Percentiles rank a stretch among this genome's conserved stretches.
Evolutionary conservation across 2,113 vertebrate species (phyloP).

Genomic region (Lipophrys pholis): DNA sequence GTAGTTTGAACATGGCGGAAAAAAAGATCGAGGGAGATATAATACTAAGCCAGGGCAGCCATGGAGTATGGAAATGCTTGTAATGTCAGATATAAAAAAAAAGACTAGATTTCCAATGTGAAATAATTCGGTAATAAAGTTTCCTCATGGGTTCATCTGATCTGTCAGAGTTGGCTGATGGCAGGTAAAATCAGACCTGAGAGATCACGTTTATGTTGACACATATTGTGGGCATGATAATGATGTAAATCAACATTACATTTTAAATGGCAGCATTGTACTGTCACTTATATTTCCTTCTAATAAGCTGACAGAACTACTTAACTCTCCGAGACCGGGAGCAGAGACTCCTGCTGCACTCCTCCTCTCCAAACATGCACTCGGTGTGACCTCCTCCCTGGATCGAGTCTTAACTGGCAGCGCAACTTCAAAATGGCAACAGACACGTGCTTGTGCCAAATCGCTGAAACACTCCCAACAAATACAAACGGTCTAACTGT

Average conservation of each 20-base stretch:
- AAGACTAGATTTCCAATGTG: background rate
- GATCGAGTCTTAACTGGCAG: constrained; percentile 33
- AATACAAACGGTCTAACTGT: constrained; percentile 22
- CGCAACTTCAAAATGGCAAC: constrained; percentile 26
- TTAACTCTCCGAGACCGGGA: constrained; percentile 1
- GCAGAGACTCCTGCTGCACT: background rate
- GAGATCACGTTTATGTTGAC: too few relatives aligned
- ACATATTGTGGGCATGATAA: too few relatives aligned
- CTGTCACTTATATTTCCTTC: background rate
- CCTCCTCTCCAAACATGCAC: constrained; percentile 9
- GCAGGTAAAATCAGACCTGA: too few relatives aligned
- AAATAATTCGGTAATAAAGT: background rate
- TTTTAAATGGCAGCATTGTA: too few relatives aligned
- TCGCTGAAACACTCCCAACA: constrained; percentile 19
- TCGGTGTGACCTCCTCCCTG: background rate
- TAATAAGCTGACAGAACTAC: background rate
- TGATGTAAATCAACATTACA: too few relatives aligned
- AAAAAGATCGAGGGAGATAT: constrained; percentile 22
- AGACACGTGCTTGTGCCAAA: constrained; percentile 15
- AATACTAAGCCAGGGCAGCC: background rate
- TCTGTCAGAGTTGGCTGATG: background rate
- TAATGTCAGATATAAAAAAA: background rate
- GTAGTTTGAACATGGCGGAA: constrained; percentile 54
- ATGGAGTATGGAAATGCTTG: background rate
- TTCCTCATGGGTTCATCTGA: background rate